Conservation (phyloP, 2,113 vertebrate species). For the Neotoma lepida region DNA sequence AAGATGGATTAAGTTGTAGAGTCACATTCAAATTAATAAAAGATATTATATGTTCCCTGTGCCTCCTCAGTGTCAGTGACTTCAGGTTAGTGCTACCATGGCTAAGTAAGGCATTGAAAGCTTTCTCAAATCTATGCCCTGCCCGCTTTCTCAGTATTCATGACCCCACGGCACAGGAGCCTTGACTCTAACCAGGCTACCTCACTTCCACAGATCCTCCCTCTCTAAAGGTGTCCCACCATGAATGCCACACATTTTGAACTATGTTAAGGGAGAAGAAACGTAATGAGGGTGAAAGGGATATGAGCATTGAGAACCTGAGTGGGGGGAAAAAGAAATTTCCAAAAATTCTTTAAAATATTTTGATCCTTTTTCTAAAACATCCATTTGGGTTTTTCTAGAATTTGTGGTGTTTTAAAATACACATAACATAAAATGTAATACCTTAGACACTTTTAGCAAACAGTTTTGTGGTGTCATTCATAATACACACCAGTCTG, state of each 20-base stretch:
- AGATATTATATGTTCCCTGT: neutral
- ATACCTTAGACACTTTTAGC: neutral
- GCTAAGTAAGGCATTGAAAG: neutral
- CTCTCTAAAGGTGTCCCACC: neutral
- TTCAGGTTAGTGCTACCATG: neutral
- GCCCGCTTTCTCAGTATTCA: neutral
- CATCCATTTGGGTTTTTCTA: neutral
- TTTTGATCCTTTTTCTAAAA: neutral
- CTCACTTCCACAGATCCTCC: neutral
- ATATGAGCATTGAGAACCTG: neutral
- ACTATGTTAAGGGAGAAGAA: neutral
- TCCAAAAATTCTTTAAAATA: constrained; percentile 34
- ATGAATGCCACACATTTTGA: neutral
- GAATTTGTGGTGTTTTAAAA: neutral
- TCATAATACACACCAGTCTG: neutral
- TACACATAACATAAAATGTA: neutral
- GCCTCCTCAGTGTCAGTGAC: neutral
- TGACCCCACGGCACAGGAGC: neutral
- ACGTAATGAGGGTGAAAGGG: neutral
- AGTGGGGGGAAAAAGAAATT: neutral
- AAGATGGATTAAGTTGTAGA: neutral
- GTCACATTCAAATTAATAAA: neutral
- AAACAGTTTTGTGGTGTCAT: neutral
- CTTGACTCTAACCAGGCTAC: neutral
- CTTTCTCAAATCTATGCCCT: neutral